Percentiles rank a stretch among this genome's conserved stretches.
Conservation (phyloP, 2,113 vertebrate species). For the Hemiscyllium ocellatum region DNA sequence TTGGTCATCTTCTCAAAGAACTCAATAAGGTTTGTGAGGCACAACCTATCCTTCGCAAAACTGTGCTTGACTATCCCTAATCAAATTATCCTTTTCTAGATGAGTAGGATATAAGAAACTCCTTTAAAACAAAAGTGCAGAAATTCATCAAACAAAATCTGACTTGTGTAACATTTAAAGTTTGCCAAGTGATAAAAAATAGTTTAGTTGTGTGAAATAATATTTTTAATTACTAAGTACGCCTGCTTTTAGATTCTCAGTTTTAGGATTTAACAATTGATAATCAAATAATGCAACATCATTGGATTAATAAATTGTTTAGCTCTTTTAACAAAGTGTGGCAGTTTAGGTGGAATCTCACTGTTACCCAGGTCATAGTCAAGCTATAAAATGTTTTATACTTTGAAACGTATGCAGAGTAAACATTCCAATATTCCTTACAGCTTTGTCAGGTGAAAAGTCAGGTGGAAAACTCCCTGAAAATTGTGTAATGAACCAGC, state of each 20-base stretch:
- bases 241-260: background rate
- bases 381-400: background rate
- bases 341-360: constrained; percentile 3
- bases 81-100: too few species aligned
- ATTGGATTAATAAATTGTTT: background rate
- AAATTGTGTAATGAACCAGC: background rate
- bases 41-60: too few species aligned
- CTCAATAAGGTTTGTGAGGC: too few species aligned
- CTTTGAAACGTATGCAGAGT: background rate
- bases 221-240: background rate
- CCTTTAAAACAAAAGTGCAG: background rate
- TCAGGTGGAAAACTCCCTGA: background rate
- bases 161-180: background rate
- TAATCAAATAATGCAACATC: background rate
- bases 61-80: too few species aligned
- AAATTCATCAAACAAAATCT: background rate
- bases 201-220: background rate
- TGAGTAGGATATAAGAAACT: background rate
- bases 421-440: background rate
- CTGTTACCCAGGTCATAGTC: background rate
- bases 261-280: background rate
- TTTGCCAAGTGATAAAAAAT: background rate
- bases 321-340: background rate
- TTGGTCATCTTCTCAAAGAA: too few species aligned
- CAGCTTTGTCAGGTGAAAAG: constrained; percentile 6